Evolutionary conservation across 2,797 vertebrate species (phyloP).

Genomic region (Danio tinwini): DNA sequence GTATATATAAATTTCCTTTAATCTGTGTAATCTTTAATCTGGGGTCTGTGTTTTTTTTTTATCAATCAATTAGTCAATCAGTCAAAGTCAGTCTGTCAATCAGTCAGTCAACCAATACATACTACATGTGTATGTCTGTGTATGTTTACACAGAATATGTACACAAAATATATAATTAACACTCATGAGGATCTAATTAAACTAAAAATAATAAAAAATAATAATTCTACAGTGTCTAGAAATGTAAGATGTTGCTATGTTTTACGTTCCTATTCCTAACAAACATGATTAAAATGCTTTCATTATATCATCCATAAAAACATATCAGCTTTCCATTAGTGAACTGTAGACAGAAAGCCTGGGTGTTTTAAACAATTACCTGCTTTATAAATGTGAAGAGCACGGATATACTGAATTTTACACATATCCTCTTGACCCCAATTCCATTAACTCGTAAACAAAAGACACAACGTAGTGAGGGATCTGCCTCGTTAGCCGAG

Average conservation of each 20-base stretch:
- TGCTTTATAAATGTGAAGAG: constrained; percentile 73
- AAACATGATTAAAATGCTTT: constrained; percentile 31
- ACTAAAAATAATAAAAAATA: not conserved
- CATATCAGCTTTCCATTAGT: constrained; percentile 36
- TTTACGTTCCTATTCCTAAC: constrained; percentile 4
- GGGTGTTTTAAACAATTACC: constrained; percentile 74
- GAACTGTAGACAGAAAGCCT: constrained; percentile 53
- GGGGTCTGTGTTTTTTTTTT: no score
- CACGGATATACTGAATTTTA: constrained; percentile 64
- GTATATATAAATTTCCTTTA: no score
- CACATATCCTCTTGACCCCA: constrained; percentile 78
- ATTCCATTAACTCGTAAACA: constrained; percentile 83
- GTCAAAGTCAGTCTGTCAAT: no score
- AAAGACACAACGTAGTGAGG: constrained; percentile 72
- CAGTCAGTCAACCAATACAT: no score
- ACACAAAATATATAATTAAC: no score
- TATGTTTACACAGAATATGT: no score
- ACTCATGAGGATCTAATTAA: constrained; percentile 36
- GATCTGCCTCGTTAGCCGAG: constrained; percentile 78
- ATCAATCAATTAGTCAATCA: no score
- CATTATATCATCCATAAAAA: constrained; percentile 33
- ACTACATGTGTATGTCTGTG: no score
- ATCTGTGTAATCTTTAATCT: no score
- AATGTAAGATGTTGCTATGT: constrained; percentile 28
- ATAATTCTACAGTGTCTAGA: constrained; percentile 31